These are phyloP conservation scores for Nasonovia ribisnigri DNA, from an alignment of 2,888 invertebrate genomes.

Conservation along the genomic window DNA sequence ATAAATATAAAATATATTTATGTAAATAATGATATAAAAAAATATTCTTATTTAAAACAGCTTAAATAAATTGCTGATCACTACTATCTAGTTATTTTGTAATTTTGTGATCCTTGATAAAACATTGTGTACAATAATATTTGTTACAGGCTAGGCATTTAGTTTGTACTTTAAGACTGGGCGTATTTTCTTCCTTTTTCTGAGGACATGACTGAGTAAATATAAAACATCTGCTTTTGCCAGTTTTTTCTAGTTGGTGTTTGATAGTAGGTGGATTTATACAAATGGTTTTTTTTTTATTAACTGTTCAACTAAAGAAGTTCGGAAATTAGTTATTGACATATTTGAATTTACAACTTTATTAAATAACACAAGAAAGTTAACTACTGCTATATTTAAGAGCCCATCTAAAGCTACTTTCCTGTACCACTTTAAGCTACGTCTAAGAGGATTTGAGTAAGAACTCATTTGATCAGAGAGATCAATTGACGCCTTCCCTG, in stretches of 20 bases:
- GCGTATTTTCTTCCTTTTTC: too few species aligned
- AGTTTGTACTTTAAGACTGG: neutral
- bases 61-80: conserved; percentile 10
- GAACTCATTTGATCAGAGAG: conserved; percentile 9
- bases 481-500: neutral
- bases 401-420: conserved; percentile 6
- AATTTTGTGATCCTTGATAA: conserved; percentile 9
- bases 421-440: neutral
- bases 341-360: too few species aligned
- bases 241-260: too few species aligned
- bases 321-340: too few species aligned
- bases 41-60: conserved; percentile 6
- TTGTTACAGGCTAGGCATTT: neutral
- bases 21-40: neutral
- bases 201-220: too few species aligned
- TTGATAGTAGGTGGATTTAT: too few species aligned
- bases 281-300: too few species aligned
- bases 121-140: conserved; percentile 16
- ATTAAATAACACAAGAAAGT: neutral
- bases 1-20: neutral
- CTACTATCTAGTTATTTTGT: neutral
- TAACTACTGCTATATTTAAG: neutral
- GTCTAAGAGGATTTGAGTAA: neutral
- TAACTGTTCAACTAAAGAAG: too few species aligned
- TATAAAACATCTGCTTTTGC: too few species aligned